Conservation (phyloP, 2,113 vertebrate species). For the Axis porcinus region DNA sequence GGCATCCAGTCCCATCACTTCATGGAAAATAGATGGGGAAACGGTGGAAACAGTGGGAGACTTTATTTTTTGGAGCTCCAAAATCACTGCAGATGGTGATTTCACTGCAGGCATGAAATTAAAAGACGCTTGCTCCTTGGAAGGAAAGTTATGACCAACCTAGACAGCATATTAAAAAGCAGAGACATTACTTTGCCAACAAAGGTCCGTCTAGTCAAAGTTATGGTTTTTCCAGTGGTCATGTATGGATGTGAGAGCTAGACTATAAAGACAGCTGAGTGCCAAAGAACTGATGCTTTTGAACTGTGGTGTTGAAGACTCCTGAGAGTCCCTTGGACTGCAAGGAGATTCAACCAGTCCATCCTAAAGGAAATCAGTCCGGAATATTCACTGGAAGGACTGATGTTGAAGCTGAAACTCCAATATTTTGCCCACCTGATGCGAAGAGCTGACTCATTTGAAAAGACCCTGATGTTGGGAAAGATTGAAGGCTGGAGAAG, state of each 20-base stretch:
- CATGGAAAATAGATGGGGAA: not conserved
- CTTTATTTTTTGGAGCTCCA: not conserved
- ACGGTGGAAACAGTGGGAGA: not conserved
- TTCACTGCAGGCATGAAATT: not conserved
- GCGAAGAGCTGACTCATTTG: not conserved
- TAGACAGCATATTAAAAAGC: not conserved
- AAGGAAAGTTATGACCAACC: not conserved
- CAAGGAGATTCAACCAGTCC: not conserved
- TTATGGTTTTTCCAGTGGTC: not conserved
- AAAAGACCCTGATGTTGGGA: not conserved
- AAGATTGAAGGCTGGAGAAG: not conserved
- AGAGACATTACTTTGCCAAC: not conserved
- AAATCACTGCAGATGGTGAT: not conserved
- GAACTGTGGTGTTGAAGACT: not conserved
- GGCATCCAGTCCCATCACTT: not conserved
- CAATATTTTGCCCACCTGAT: not conserved
- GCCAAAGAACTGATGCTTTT: not conserved
- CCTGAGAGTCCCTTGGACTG: not conserved
- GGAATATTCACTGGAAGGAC: not conserved
- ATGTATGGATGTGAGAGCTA: not conserved
- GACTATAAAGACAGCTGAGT: not conserved
- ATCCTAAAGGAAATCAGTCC: not conserved
- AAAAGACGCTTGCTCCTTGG: fast-evolving
- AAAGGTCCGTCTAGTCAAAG: fast-evolving
- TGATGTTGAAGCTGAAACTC: not conserved